Evolutionary conservation across 2,797 vertebrate genomes (phyloP), one percentile per base, ranked within the genome.

Genomic region (Epinephelus awoara): DNA sequence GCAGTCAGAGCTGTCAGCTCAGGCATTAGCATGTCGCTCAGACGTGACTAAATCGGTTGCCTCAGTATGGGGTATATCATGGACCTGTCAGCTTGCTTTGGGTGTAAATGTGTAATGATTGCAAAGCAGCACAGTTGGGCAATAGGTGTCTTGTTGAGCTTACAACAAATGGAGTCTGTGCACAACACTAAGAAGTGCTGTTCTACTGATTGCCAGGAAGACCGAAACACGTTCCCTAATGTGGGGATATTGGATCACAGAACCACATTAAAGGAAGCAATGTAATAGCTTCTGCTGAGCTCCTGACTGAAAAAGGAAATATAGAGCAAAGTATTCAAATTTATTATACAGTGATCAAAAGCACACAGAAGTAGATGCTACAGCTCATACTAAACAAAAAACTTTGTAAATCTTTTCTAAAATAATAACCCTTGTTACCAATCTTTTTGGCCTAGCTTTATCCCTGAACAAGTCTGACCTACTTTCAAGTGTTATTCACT

Each of bases 1-100:
- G 67, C 3, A 51, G 85, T 89, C 91, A 83, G 87, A 86, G 80
- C 93, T 95, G 94, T 95, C 95, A 93, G 79, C 93, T 67, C 17
- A 68, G 38, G 52, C 47, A 72, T 94, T 93, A 93, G 86, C 72
- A 56, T 51, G 85, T 29, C 38, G 19, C 83, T 93, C 88, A 85
- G 25, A 78, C 66, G 29, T 5, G 69, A 40, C 77, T 83, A 63
- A 83, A 92, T 77, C 44, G 71, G 82, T 68, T 75, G 46, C 64
- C 42, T 65, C 69, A 44, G 57, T 21, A 23, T 57, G 62, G 34
- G 25, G 57, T 19, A 0, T 2, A 74, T 74, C 77, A 56, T 4
- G 17, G 75, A 70, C 67, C 63, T 46, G 77, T 67, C 74, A 72
- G 5, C 49, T 54, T 74, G 55, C 47, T 88, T 89, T 87, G 49